Base-by-base conservation (phyloP, 2,797 vertebrate genomes). In the Carduelis carduelis region DNA sequence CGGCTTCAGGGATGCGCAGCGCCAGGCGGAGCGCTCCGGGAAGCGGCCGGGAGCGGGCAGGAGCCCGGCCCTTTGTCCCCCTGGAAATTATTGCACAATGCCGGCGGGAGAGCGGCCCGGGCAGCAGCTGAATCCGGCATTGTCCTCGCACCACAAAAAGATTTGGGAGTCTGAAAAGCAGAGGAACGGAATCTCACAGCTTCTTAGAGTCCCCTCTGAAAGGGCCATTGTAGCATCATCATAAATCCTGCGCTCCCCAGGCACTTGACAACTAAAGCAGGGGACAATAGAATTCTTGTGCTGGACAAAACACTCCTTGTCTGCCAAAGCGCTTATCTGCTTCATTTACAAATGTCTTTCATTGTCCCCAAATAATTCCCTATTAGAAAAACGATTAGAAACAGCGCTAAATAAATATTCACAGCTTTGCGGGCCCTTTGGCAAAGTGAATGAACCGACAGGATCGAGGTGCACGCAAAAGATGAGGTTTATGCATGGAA, bases 261-360 rank as follows among this genome's bases (percentile, higher is more conserved):
- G 98, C 98, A 98, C 98, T 98, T 98, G 98, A 99, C 98, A 98
- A 98, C 98, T 98, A 96, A 98, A 98, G 97, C 97, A 84, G 93
- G 90, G 96, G 96, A 98, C 98, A 99, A 99, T 98, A 98, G 98
- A 98, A 99, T 98, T 98, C 98, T 98, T 98, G 98, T 99, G 98
- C 98, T 83, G 96, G 97, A 98, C 98, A 98, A 98, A 99, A 98
- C 98, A 89, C 94, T 97, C 98, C 98, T 98, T 99, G 98, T 98
- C 98, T 97, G 85, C 91, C 96, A 98, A 97, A 94, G 95, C 97
- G 97, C 97, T 98, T 98, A 98, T 98, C 98, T 98, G 97, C 97
- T 98, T 97, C 98, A 98, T 98, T 98, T 98, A 98, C 98, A 98
- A 99, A 98, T 98, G 97, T 98, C 98, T 98, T 97, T 98, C 98